Base-by-base conservation (phyloP, 2,113 vertebrate genomes). In the Odobenus rosmarus region DNA sequence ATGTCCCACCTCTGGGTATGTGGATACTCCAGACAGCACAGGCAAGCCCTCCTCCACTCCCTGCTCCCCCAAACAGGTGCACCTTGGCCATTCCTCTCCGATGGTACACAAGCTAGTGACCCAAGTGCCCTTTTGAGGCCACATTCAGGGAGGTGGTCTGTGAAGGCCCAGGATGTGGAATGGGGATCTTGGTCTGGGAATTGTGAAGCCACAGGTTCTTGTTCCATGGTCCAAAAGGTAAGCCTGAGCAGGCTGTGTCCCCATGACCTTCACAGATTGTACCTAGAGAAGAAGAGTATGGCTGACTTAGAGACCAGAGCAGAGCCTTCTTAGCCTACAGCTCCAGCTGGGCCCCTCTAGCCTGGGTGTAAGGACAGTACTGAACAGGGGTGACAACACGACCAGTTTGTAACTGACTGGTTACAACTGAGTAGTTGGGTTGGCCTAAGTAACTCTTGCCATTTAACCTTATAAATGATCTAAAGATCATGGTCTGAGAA, bases 401-500 rank as follows among this genome's bases (percentile, higher is more conserved):
- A 36, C n/a, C 59, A 89, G 4, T 28, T 91, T 85, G 24, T 5
- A 39, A 8, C 23, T 90, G 33, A 4, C 28, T 2, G 16, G 11
- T 46, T 69, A 33, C 33, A 77, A 90, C 72, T 92, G 71, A 94
- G 81, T 39, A 33, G 93, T 84, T 96, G 91, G 46, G 69, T 97
- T 97, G 92, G 67, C 77, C 64, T 86, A n/a, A 86, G 95, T 79
- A 61, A 84, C 94, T 80, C 19, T 95, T 98, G 98, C 95, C 96
- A 92, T 67, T 14, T 71, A 97, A 53, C 96, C 95, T 97, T 97
- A 59, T 94, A 69, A 49, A 88, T 93, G 77, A 82, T 90, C 95
- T 89, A 90, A 98, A 95, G 83, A 80, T 94, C 69, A 2, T 82
- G 53, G 69, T 84, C 96, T 97, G 91, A 97, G 71, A 97, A 74